Evolutionary conservation across 2,797 vertebrate species (phyloP).

Genomic region (Anguilla obscura): DNA sequence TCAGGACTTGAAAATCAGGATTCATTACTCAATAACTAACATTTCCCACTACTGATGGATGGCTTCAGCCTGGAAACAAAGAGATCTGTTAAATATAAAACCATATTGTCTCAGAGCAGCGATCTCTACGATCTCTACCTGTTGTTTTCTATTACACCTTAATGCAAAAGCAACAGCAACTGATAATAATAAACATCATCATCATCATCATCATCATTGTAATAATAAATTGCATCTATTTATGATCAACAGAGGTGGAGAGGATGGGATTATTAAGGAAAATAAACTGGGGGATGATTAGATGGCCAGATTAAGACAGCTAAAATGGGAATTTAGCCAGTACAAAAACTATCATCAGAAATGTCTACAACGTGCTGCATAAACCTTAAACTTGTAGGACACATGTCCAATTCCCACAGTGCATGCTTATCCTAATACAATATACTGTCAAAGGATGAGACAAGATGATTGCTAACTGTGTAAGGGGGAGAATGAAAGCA

Average conservation of each 20-base stretch:
- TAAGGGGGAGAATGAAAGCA: slow-evolving; percentile 60
- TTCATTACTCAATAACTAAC: slow-evolving; percentile 27
- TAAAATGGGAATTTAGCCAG: not conserved
- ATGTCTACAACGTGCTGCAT: slow-evolving; percentile 50
- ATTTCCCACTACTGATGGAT: slow-evolving; percentile 47
- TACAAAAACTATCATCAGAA: slow-evolving; percentile 45
- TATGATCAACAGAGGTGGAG: not conserved
- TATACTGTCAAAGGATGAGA: slow-evolving; percentile 71
- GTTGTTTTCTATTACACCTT: slow-evolving; percentile 46
- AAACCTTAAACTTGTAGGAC: slow-evolving; percentile 55
- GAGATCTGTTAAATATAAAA: slow-evolving; percentile 59
- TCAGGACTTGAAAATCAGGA: not conserved
- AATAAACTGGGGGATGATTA: not conserved
- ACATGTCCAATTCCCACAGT: slow-evolving; percentile 64
- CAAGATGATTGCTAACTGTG: slow-evolving; percentile 75
- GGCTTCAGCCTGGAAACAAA: slow-evolving; percentile 46
- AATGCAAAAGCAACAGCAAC: slow-evolving; percentile 57
- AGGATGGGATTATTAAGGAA: not conserved
- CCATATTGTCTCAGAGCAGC: slow-evolving; percentile 35
- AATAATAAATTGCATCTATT: no score
- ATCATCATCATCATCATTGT: no score
- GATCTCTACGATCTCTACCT: not conserved
- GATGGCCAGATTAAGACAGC: not conserved
- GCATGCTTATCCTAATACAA: slow-evolving; percentile 62
- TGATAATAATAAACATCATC: no score